phyloP scores from a whole-genome alignment of 2,113 vertebrate genomes.

The Camelus bactrianus region DNA sequence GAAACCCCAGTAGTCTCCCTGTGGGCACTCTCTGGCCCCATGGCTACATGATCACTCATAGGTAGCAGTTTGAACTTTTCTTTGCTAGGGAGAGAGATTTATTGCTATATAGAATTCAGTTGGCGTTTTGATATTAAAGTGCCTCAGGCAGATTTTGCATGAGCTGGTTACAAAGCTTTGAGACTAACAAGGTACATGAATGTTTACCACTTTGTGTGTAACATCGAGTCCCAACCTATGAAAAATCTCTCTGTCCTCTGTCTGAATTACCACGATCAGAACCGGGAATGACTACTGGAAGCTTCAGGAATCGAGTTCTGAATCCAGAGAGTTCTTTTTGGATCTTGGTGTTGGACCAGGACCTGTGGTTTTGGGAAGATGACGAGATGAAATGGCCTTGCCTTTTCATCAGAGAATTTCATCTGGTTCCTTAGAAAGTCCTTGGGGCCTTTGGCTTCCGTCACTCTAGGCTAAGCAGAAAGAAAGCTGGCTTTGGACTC shows the following conservation, averaged over 20 bases:
- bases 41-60: background rate
- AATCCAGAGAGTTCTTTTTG: background rate
- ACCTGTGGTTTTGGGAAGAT: background rate
- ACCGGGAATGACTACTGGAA: background rate
- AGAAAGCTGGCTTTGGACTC: background rate
- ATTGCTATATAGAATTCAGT: background rate
- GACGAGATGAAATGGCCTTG: background rate
- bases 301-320: background rate
- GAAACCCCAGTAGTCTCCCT: background rate
- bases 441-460: background rate
- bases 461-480: background rate
- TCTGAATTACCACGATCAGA: background rate
- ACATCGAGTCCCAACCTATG: background rate
- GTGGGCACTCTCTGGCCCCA: background rate
- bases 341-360: background rate
- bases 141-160: background rate
- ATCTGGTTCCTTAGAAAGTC: background rate
- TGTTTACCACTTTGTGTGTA: background rate
- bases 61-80: background rate
- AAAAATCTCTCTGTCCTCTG: background rate
- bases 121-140: background rate
- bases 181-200: background rate
- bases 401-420: background rate
- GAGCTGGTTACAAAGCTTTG: background rate
- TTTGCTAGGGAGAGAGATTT: background rate